Base-by-base conservation (phyloP, 2,113 vertebrate species). In the Pterocles burchelli region DNA sequence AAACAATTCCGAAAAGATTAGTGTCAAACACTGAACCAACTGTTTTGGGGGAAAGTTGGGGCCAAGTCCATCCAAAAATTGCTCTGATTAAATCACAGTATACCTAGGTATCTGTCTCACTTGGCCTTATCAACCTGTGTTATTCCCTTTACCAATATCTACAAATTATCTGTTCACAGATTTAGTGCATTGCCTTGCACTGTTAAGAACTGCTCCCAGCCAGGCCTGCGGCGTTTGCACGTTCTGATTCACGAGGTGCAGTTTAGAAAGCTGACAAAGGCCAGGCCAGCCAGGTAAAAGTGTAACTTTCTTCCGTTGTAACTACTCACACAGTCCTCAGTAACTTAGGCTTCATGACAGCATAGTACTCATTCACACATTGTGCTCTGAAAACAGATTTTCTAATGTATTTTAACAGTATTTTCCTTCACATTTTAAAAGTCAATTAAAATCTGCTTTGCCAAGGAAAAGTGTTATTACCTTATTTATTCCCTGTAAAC, bases 401-500 rank as follows among this genome's bases (percentile, higher is more conserved):
- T 77, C 41, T 28, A 6, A 36, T 11, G 10, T 46, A n/a, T 46
- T 94, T 76, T 38, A 72, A 66, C 45, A 65, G n/a, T 28, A 41
- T 16, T 90, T 90, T 76, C 28, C 24, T 77, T 71, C 34, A 20
- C 8, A 2, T 36, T 90, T 66, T 14, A 55, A 77, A 80, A 79
- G 41, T 17, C 5, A 58, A 43, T 46, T 68, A 79, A 65, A 90
- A 66, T 9, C 17, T 46, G n/a, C 51, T 93, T 71, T 62, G 43
- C 49, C 70, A 85, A 87, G 59, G 25, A 88, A 13, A 89, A 67
- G 17, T 20, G 38, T 59, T 62, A 75, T 98, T 98, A 99, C 99
- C 99, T 99, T 99, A 95, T 98, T 98, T 97, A 99, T 97, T 87
- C 99, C 99, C 96, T 99, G 99, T 95, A 99, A 98, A 97, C 99